Percentiles rank a stretch among this genome's conserved stretches.
Evolutionary conservation across 2,797 vertebrate species (phyloP).

Genomic region (Intellagama lesueurii): DNA sequence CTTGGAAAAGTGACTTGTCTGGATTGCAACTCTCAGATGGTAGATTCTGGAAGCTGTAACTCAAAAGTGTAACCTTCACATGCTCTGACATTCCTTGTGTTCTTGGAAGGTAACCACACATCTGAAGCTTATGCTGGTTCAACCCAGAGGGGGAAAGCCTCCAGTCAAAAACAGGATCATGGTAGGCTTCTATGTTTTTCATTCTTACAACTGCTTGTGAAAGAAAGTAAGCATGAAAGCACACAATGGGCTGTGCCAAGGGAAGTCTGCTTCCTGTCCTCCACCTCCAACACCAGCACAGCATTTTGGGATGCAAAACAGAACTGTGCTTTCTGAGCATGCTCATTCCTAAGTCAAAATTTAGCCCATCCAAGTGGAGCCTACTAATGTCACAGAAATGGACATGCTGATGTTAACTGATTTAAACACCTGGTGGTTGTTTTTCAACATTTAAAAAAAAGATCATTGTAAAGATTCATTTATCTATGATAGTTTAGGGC

Average conservation of each 20-base stretch:
- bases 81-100: too few species aligned
- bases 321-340: neutral
- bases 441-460: neutral
- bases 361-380: neutral
- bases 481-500: neutral
- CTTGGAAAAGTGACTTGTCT: too few species aligned
- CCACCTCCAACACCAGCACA: neutral
- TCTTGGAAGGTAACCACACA: neutral
- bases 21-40: too few species aligned
- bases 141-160: neutral
- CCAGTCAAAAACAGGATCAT: neutral
- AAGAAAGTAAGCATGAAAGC: neutral
- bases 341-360: neutral
- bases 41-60: too few species aligned
- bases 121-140: neutral
- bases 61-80: too few species aligned
- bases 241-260: neutral
- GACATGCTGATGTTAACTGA: neutral
- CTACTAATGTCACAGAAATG: neutral
- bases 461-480: neutral
- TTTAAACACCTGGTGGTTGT: conserved; percentile 7
- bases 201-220: too few species aligned
- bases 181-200: neutral
- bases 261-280: neutral
- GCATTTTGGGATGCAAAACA: neutral